Evolutionary conservation across 2,113 vertebrate species (phyloP).

Genomic region (Callocephalon fimbriatum): DNA sequence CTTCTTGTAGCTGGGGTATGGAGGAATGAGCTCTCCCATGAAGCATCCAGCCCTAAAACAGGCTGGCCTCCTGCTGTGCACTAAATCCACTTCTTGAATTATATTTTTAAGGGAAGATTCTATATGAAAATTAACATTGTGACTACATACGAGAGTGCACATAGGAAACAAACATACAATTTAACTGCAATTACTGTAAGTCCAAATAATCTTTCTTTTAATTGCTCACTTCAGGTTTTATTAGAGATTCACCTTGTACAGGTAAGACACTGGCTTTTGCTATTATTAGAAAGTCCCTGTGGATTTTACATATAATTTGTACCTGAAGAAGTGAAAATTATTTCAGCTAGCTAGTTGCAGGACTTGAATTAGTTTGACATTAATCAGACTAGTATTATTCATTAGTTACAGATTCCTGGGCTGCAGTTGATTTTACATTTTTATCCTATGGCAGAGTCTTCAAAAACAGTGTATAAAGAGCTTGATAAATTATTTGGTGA

Average conservation of each 20-base stretch:
- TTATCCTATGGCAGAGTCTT: not conserved
- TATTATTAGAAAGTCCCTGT: not conserved
- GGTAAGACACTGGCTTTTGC: not conserved
- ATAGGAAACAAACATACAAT: not conserved
- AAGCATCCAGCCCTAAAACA: not conserved
- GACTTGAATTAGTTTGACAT: slow-evolving; percentile 22
- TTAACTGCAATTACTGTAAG: not conserved
- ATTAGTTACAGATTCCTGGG: slow-evolving; percentile 30
- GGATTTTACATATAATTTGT: slow-evolving; percentile 27
- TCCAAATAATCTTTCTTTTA: not conserved
- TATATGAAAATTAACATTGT: not conserved
- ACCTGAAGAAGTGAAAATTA: slow-evolving; percentile 12
- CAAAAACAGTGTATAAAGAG: slow-evolving; percentile 14
- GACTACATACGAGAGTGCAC: not conserved
- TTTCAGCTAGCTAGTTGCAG: slow-evolving; percentile 13
- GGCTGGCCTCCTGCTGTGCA: not conserved
- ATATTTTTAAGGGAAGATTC: not conserved
- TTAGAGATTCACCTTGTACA: not conserved
- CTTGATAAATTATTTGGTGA: not conserved
- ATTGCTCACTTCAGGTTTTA: not conserved
- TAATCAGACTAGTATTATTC: slow-evolving; percentile 48
- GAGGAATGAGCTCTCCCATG: not conserved
- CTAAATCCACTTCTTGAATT: not conserved
- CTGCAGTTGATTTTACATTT: not conserved
- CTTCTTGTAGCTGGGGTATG: fast-evolving